These are phyloP conservation scores for Catonia carolina DNA, from an alignment of 2,888 invertebrate genomes.

Conservation along the genomic window DNA sequence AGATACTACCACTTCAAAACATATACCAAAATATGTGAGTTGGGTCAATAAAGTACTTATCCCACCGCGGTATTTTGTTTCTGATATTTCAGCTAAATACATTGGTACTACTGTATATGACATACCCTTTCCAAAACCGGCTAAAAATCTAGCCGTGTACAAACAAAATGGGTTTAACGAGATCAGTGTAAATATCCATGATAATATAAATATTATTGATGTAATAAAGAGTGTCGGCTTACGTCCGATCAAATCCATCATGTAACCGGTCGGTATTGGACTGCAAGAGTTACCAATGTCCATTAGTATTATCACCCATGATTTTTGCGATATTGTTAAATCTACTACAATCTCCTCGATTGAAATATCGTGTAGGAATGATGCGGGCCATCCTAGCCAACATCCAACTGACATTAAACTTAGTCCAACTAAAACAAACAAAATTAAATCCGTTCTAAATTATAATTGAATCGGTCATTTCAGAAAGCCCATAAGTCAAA, in stretches of 20 bases:
- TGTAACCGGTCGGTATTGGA: slow-evolving; percentile 31
- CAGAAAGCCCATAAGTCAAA: no score
- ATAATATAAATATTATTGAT: slow-evolving; percentile 18
- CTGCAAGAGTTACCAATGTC: slow-evolving; percentile 34
- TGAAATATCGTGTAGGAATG: slow-evolving; percentile 26
- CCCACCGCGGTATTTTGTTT: slow-evolving; percentile 27
- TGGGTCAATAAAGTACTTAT: slow-evolving; percentile 28
- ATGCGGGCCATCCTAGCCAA: slow-evolving; percentile 34
- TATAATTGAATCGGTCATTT: no score
- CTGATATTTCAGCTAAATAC: slow-evolving; percentile 32
- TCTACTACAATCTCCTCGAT: slow-evolving; percentile 23
- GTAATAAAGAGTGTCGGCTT: slow-evolving; percentile 24
- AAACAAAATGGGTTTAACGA: slow-evolving; percentile 20
- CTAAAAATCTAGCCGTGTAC: slow-evolving; percentile 26
- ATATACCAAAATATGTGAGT: slow-evolving; percentile 27
- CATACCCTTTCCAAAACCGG: slow-evolving; percentile 29
- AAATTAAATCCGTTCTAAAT: no score
- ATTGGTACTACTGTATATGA: slow-evolving; percentile 30
- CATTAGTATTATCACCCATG: slow-evolving; percentile 33
- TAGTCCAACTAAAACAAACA: slow-evolving; percentile 29
- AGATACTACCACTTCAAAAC: slow-evolving; percentile 29
- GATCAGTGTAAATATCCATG: slow-evolving; percentile 24
- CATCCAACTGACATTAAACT: slow-evolving; percentile 30
- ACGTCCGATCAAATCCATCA: slow-evolving; percentile 31
- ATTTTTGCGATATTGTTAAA: slow-evolving; percentile 23